Base-by-base conservation (phyloP, 2,797 vertebrate genomes). In the Manis crassicaudata region DNA sequence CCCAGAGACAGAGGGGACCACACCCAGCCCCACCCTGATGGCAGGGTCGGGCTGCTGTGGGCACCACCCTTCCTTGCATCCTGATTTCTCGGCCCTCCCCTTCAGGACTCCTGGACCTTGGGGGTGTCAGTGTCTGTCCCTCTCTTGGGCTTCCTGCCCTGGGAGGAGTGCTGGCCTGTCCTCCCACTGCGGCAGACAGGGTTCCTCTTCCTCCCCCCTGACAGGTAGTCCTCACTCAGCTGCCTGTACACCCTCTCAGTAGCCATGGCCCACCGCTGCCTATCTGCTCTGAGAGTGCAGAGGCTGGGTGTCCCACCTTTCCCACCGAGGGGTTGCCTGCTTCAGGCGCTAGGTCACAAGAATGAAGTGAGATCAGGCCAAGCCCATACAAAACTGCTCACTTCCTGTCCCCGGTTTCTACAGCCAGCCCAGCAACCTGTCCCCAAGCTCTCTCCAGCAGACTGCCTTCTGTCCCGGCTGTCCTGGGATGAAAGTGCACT, bases 1-100 rank as follows among this genome's bases (percentile, higher is more conserved):
- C 75, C 25, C 37, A 68, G 63, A 58, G 73, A 52, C 76, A 95
- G 84, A 68, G 54, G 72, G 73, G 60, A n/a, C 79, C 40, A 63
- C 35, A 8, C 94, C 95, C 70, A 87, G 93, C 97, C 89, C 87
- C 97, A 96, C 97, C 97, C 95, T 86, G 77, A 43, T 5, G 3
- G 43, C 40, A 63, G 77, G 58, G 85, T 40, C 37, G 46, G 46
- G 11, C 46, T 46, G 37, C 37, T 40, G 37, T 40, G 37, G 46
- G 46, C 46, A 46, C 46, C 10, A 2, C 46, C 11, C 46, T 46
- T 46, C 46, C 46, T 46, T 46, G 46, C 46, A 46, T 73, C 90
- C 82, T 50, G 62, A 85, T 40, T 67, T 27, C 63, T 73, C 40
- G 3, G 29, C 50, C 58, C 79, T 88, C 16, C 18, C 29, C 10